These are phyloP conservation scores for Acanthosoma haemorrhoidale DNA, from an alignment of 2,888 invertebrate genomes.

Conservation along the genomic window DNA sequence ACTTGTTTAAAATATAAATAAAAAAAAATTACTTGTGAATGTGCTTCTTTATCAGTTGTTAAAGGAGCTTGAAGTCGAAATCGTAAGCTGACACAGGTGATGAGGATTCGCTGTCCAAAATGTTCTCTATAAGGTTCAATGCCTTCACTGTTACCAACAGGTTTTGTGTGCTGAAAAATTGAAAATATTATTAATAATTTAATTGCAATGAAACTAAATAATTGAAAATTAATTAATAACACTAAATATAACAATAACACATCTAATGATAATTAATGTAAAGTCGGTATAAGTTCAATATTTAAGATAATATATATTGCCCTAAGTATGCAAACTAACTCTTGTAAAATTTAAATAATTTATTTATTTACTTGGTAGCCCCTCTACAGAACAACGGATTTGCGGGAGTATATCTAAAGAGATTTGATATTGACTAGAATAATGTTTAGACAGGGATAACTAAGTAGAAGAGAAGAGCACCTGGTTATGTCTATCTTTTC, in stretches of 20 bases:
- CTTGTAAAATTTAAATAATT: background rate
- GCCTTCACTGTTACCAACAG: slow-evolving; percentile 34
- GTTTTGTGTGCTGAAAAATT: slow-evolving; percentile 39
- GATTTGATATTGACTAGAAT: too few relatives aligned
- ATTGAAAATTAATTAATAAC: too few relatives aligned
- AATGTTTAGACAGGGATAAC: too few relatives aligned
- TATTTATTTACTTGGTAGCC: background rate
- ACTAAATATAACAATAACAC: too few relatives aligned
- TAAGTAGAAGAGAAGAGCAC: too few relatives aligned
- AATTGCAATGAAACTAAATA: background rate
- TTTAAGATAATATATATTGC: too few relatives aligned
- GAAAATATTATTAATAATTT: background rate
- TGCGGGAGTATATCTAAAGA: too few relatives aligned
- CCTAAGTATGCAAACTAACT: too few relatives aligned
- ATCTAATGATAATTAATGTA: too few relatives aligned
- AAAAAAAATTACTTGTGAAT: slow-evolving; percentile 66
- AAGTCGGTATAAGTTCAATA: too few relatives aligned
- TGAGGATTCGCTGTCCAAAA: slow-evolving; percentile 77
- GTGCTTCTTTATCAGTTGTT: slow-evolving; percentile 66
- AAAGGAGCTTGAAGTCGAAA: slow-evolving; percentile 78
- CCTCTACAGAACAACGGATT: background rate
- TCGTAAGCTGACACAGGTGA: slow-evolving; percentile 75
- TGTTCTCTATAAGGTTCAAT: slow-evolving; percentile 78
- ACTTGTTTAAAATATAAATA: too few relatives aligned
- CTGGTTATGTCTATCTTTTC: too few relatives aligned